A percentile compares a stretch with the other conserved stretches of the same genome.
Conservation (phyloP, 1,140 invertebrate genomes). For the Hycleus phaleratus region DNA sequence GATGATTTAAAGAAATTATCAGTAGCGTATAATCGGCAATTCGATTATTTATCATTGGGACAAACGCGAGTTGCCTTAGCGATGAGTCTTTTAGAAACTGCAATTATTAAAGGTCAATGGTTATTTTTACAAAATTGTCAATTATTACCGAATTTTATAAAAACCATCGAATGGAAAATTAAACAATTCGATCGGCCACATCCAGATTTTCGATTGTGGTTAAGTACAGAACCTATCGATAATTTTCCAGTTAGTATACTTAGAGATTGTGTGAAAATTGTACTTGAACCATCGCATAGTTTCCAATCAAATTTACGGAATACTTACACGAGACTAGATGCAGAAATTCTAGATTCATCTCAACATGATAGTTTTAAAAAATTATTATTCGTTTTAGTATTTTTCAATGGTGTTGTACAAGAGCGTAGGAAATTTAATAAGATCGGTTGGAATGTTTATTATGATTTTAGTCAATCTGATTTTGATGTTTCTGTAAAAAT, state of each 20-base stretch:
- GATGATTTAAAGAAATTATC: conserved; percentile 78
- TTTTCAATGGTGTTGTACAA: conserved; percentile 86
- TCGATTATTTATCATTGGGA: conserved; percentile 77
- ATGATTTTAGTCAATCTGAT: conserved; percentile 90
- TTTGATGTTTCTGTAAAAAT: conserved; percentile 80
- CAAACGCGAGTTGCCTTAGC: conserved; percentile 83
- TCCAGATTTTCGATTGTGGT: conserved; percentile 85
- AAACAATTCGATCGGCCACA: conserved; percentile 72
- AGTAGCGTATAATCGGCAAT: conserved; percentile 62
- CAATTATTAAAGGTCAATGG: conserved; percentile 74
- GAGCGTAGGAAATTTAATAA: conserved; percentile 87
- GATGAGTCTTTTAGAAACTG: conserved; percentile 59
- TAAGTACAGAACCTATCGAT: conserved; percentile 79
- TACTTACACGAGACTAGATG: conserved; percentile 77
- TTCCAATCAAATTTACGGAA: conserved; percentile 82
- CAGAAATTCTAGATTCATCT: conserved; percentile 62
- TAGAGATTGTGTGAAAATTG: conserved; percentile 71
- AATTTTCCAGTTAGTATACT: conserved; percentile 83
- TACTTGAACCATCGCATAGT: conserved; percentile 70
- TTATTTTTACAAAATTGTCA: conserved; percentile 88
- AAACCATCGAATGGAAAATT: conserved; percentile 71
- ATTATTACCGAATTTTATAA: conserved; percentile 69
- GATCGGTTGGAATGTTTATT: conserved; percentile 88
- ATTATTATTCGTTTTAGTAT: conserved; percentile 76
- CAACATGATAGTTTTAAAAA: conserved; percentile 65